Evolutionary conservation across 2,113 vertebrate genomes (phyloP), one percentile per base, ranked within the genome.

Genomic region (Probosciger aterrimus): DNA sequence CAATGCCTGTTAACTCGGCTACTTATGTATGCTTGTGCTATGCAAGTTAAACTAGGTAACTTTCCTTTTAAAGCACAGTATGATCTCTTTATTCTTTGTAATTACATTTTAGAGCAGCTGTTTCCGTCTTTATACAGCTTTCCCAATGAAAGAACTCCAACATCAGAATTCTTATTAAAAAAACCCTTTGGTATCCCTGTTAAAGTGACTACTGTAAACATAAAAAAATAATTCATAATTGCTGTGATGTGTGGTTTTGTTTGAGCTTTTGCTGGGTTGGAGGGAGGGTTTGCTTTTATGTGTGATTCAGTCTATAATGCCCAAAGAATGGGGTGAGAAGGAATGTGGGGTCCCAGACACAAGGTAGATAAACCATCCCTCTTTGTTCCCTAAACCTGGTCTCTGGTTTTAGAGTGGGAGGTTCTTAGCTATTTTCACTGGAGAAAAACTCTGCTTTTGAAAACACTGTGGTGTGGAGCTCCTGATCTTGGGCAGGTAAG

Each of bases 11-110:
- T 67, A 87, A 87, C 82, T 28, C 43, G 37, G 13, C 30, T 83
- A 75, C 63, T 90, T 71, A 14, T 0, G 0, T 92, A 67, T 65
- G 67, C 87, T 94, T 90, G 69, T 91, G 67, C 85, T 93, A 95
- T 87, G 85, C 94, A 97, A 89, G 85, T 82, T 88, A 91, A 93
- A 74, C 80, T 57, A 57, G 82, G 67, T 95, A 92, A 94, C 68
- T 79, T 85, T 46, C 71, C 65, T 89, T 89, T 41, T 75, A 81
- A 91, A 97, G 62, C 81, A 91, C 84, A 85, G 59, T 82, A 64
- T 39, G 67, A 85, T 79, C 30, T 94, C 74, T 75, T 95, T 69
- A 46, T 52, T 78, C 37, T 71, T 86, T 46, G n/a, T 67, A 82
- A 77, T 65, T 33, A 39, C 0, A 8, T 50, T 86, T 90, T 94